Evolutionary conservation across 1,140 invertebrate species (phyloP), one percentile per base, ranked within the genome.

Genomic region (Calliopsis andreniformis): DNA sequence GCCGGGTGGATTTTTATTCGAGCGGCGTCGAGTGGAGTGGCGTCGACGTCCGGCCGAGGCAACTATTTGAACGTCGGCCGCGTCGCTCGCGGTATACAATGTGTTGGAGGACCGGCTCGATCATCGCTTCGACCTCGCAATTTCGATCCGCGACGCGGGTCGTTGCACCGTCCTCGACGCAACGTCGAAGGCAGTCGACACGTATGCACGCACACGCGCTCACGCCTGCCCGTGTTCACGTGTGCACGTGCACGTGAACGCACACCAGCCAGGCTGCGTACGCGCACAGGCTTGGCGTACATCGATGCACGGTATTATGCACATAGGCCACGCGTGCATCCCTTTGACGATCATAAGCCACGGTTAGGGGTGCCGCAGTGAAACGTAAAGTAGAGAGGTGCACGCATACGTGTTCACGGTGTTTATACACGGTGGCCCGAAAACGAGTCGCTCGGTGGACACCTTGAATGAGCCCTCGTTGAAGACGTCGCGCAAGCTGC

Each of bases 271-370:
- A 23, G 32, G 3, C n/a, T 23, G 6, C 39, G n/a, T 32, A 51
- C 53, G 10, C 8, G 7, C n/a, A 8, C 23, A 32, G 39, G 20
- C 18, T 32, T 32, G 14, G n/a, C 43, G 67, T 82, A 82, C 66
- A 78, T 79, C 69, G 80, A 83, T 83, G 82, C 80, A 83, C 81
- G 76, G 76, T 83, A 83, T 83, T 83, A 79, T 84, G 82, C 82
- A 84, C 83, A 84, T 84, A 84, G 82, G 71, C 82, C 75, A 84
- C 78, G 79, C 82, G 83, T 78, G 82, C 86, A 86, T 89, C 87
- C 87, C 87, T 88, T 88, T 88, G 85, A 89, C 79, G 85, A 88
- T 68, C 82, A 78, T 88, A 87, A 82, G 83, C 87, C 86, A 82
- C 82, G 71, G 82, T 87, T 85, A 80, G 84, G 88, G 87, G 84